Conservation (phyloP, 35 echinoderm and acorn worm genomes). For the Apostichopus parvimensis region DNA sequence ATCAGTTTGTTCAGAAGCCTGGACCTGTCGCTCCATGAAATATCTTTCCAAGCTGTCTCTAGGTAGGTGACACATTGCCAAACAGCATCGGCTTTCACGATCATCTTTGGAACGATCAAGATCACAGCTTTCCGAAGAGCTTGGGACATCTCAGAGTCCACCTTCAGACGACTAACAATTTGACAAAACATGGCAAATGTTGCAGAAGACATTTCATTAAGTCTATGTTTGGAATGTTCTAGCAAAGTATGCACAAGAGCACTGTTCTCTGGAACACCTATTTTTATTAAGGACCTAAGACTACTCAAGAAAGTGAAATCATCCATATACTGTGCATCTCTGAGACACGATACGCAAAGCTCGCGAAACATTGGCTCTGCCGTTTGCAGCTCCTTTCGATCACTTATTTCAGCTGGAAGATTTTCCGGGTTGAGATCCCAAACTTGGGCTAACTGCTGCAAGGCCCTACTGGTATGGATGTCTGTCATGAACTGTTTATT, state of each 20-base stretch:
- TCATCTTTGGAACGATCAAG: slow-evolving; percentile 16
- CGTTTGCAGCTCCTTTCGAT: slow-evolving; percentile 12
- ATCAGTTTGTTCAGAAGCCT: slow-evolving; percentile 13
- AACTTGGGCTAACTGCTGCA: slow-evolving; percentile 62
- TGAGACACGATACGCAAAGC: slow-evolving; percentile 52
- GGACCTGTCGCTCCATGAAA: not conserved
- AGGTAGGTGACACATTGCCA: slow-evolving; percentile 25
- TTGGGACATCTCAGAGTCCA: slow-evolving; percentile 21
- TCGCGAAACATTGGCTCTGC: slow-evolving; percentile 51
- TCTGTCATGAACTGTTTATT: slow-evolving; percentile 34
- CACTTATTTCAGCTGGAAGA: slow-evolving; percentile 21
- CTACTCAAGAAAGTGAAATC: slow-evolving; percentile 36
- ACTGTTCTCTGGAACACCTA: slow-evolving; percentile 38
- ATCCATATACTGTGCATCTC: slow-evolving; percentile 56
- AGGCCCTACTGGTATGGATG: slow-evolving; percentile 58
- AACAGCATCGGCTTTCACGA: not conserved
- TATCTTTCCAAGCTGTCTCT: not conserved
- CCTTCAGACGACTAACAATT: not conserved
- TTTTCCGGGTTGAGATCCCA: not conserved
- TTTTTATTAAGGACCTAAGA: slow-evolving; percentile 16
- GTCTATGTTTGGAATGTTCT: slow-evolving; percentile 12
- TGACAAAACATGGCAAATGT: slow-evolving; percentile 34
- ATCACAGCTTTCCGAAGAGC: slow-evolving; percentile 22
- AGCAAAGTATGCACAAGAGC: slow-evolving; percentile 23
- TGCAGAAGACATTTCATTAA: slow-evolving; percentile 44